Conservation (phyloP, 2,797 vertebrate species). For the Macroramphosus scolopax region DNA sequence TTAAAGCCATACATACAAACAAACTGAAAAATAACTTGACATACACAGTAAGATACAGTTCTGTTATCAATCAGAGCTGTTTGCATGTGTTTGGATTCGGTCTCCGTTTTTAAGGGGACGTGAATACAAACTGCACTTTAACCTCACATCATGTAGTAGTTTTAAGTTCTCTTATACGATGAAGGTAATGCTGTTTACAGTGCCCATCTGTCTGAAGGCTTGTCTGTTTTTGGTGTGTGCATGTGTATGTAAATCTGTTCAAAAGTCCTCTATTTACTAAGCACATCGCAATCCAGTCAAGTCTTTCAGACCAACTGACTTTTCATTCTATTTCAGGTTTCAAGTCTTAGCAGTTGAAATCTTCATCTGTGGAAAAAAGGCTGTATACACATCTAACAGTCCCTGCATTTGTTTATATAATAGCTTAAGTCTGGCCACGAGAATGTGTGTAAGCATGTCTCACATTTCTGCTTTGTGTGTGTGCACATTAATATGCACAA, state of each 20-base stretch:
- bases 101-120: slow-evolving; percentile 64
- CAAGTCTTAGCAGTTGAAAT: slow-evolving; percentile 83
- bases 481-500: slow-evolving; percentile 71
- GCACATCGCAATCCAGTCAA: slow-evolving; percentile 74
- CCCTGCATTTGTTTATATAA: slow-evolving; percentile 82
- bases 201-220: slow-evolving; percentile 76
- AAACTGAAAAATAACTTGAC: slow-evolving; percentile 52
- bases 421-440: slow-evolving; percentile 83
- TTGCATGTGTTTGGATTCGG: slow-evolving; percentile 75
- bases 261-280: slow-evolving; percentile 75
- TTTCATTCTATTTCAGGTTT: slow-evolving; percentile 77
- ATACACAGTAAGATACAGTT: slow-evolving; percentile 79
- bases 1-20: slow-evolving; percentile 72
- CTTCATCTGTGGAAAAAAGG: slow-evolving; percentile 83
- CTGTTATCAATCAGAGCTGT: slow-evolving; percentile 74
- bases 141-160: slow-evolving; percentile 72
- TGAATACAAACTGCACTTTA: slow-evolving; percentile 74
- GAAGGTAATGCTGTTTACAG: slow-evolving; percentile 79
- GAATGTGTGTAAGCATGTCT: slow-evolving; percentile 82
- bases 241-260: slow-evolving; percentile 76
- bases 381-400: slow-evolving; percentile 81
- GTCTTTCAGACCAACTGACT: slow-evolving; percentile 77
- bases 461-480: slow-evolving; percentile 77
- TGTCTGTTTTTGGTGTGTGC: slow-evolving; percentile 78
- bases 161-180: slow-evolving; percentile 67